A percentile compares a stretch with the other conserved stretches of the same genome.
These are phyloP conservation scores for Polymixis lichenea DNA, from an alignment of 2,888 invertebrate genomes.

Conservation along the genomic window DNA sequence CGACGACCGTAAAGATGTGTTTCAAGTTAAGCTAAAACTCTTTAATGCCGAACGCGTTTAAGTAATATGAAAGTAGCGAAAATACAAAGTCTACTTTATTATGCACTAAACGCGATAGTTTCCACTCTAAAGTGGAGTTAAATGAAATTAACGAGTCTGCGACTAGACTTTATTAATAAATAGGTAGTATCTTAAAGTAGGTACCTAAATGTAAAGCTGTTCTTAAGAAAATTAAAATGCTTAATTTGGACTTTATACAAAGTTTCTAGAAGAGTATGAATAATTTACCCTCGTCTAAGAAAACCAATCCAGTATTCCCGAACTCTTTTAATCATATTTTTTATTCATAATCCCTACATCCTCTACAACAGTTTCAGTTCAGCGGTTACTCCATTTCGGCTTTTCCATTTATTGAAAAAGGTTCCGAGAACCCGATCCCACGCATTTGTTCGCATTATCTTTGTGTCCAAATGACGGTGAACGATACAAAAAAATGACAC, in stretches of 20 bases:
- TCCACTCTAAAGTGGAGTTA: slow-evolving; percentile 21
- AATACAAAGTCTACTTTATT: slow-evolving; percentile 60
- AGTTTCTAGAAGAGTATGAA: slow-evolving; percentile 28
- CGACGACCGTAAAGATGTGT: slow-evolving; percentile 59
- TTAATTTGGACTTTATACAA: slow-evolving; percentile 28
- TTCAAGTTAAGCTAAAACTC: slow-evolving; percentile 54
- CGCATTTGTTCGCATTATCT: slow-evolving; percentile 46
- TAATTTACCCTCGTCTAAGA: slow-evolving; percentile 21
- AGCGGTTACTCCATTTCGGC: slow-evolving; percentile 47
- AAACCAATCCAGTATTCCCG: slow-evolving; percentile 16
- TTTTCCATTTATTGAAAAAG: slow-evolving; percentile 40
- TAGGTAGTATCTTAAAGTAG: slow-evolving; percentile 1
- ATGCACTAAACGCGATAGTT: slow-evolving; percentile 44
- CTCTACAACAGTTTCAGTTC: slow-evolving; percentile 30
- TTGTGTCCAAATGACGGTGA: slow-evolving; percentile 45
- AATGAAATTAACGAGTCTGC: slow-evolving; percentile 31
- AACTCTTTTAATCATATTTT: slow-evolving; percentile 34
- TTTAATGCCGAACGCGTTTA: slow-evolving; percentile 41
- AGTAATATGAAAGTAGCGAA: slow-evolving; percentile 33
- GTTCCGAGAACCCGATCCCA: slow-evolving; percentile 27
- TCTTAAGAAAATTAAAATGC: slow-evolving; percentile 27
- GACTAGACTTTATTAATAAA: slow-evolving; percentile 28
- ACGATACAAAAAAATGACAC: slow-evolving; percentile 51
- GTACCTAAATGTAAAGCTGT: background rate
- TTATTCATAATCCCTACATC: slow-evolving; percentile 32